Evolutionary conservation across 2,113 vertebrate species (phyloP).

Genomic region (Heloderma charlesbogerti): DNA sequence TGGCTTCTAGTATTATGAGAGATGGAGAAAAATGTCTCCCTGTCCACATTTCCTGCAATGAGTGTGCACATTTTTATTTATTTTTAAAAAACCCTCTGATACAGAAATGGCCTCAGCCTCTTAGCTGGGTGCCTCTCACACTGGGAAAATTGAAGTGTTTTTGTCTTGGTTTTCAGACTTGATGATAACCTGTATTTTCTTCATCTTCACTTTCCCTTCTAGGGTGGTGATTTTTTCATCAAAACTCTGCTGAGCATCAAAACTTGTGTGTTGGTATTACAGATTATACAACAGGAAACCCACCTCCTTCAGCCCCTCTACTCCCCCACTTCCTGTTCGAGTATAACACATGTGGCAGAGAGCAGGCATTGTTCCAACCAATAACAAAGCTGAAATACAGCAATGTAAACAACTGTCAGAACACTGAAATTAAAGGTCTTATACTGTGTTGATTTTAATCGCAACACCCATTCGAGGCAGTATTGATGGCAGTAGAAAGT

Average conservation of each 20-base stretch:
- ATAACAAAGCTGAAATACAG: background rate
- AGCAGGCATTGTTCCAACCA: background rate
- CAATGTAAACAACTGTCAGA: conserved; percentile 67
- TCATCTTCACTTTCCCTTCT: background rate
- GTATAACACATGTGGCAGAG: conserved; percentile 40
- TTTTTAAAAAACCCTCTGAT: background rate
- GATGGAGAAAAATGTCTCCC: too few relatives aligned
- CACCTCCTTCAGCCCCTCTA: conserved; percentile 31
- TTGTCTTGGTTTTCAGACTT: background rate
- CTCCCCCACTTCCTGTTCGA: conserved; percentile 48
- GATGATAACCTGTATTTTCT: background rate
- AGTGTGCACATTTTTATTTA: background rate
- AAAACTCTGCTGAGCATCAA: conserved; percentile 34
- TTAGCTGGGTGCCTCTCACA: background rate
- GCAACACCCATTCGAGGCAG: background rate
- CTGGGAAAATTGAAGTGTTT: background rate
- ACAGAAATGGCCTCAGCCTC: accelerated
- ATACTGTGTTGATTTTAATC: background rate
- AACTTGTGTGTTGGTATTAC: background rate
- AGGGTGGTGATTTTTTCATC: background rate
- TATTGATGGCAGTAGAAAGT: background rate
- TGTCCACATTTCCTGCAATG: background rate
- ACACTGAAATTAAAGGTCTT: conserved; percentile 34
- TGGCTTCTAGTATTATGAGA: too few relatives aligned
- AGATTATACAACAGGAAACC: conserved; percentile 63